Evolutionary conservation across 2,888 invertebrate genomes (phyloP).

Genomic region (Cryptocheilus praepositus): DNA sequence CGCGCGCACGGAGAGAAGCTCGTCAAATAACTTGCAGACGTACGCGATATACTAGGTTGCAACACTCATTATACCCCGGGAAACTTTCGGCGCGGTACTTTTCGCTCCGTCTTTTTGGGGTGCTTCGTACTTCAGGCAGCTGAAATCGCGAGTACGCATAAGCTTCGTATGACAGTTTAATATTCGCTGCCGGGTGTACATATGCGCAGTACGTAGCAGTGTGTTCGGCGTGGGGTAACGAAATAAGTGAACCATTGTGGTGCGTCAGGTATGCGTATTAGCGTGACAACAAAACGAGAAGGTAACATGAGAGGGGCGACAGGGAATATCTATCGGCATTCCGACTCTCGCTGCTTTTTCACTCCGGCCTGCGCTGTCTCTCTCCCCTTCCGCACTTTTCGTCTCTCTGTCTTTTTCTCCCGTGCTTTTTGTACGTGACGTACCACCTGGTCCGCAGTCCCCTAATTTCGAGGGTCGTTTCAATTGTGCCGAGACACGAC

Average conservation of each 20-base stretch:
- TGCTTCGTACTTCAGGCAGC: neutral
- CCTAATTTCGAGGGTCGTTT: slow-evolving; percentile 30
- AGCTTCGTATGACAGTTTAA: neutral
- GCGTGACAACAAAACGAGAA: slow-evolving; percentile 27
- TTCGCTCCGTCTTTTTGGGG: no score
- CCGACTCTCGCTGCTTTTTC: neutral
- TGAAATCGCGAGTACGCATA: neutral
- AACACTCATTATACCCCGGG: no score
- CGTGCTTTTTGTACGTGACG: slow-evolving; percentile 26
- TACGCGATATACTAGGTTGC: no score
- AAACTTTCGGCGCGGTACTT: slow-evolving; percentile 14
- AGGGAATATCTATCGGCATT: neutral
- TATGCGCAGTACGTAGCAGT: no score
- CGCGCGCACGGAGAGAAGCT: no score
- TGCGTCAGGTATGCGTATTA: slow-evolving; percentile 45
- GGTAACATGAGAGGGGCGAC: slow-evolving; percentile 34
- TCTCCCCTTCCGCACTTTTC: no score
- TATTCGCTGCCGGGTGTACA: neutral
- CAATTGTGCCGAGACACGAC: slow-evolving; percentile 38
- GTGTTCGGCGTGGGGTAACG: slow-evolving; percentile 20
- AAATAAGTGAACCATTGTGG: slow-evolving; percentile 49
- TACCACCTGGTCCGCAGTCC: slow-evolving; percentile 38
- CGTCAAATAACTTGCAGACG: no score
- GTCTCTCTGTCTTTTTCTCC: no score
- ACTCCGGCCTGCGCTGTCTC: neutral